Evolutionary conservation across 2,113 vertebrate genomes (phyloP).

Genomic region (Scopus umbretta): DNA sequence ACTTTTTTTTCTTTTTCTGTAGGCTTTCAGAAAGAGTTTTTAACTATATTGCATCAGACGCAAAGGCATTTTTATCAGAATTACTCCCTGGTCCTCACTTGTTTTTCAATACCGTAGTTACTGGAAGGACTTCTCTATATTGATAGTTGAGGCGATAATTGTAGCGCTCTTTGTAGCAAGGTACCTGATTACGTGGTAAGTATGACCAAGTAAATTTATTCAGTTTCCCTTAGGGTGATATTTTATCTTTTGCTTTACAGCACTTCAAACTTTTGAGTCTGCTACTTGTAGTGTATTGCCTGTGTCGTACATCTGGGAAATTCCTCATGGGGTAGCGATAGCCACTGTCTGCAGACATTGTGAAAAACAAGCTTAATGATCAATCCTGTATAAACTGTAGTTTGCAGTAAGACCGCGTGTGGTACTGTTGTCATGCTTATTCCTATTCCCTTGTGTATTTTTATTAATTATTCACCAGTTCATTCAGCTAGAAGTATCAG

Average conservation of each 20-base stretch:
- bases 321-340: neutral
- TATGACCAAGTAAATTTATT: neutral
- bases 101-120: neutral
- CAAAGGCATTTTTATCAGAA: neutral
- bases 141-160: neutral
- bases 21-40: neutral
- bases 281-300: neutral
- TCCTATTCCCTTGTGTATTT: neutral
- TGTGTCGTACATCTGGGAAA: neutral
- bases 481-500: neutral
- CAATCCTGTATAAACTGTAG: neutral
- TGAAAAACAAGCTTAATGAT: neutral
- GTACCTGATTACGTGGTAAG: neutral
- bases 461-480: neutral
- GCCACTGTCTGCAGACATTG: neutral
- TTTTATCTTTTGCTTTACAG: neutral
- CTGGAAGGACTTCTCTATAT: neutral
- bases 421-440: neutral
- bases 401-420: fast-evolving
- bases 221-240: neutral
- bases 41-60: neutral
- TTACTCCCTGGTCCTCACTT: neutral
- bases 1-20: neutral
- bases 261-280: neutral
- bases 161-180: neutral